phyloP scores from a whole-genome alignment of 1,140 invertebrate species.

The Gonioctena quinquepunctata region DNA sequence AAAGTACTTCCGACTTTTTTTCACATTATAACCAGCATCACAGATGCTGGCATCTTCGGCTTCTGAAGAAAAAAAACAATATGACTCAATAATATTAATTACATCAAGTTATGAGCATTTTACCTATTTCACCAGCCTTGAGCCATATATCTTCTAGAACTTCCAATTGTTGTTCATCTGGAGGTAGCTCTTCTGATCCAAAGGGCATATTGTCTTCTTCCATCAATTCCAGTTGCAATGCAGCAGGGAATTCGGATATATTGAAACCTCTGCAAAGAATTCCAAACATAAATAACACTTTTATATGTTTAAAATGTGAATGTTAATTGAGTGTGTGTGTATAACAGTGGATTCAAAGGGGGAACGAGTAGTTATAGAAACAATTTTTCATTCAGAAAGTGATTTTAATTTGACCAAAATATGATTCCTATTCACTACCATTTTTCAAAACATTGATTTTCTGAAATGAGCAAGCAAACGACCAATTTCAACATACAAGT shows the following conservation, averaged over 20 bases:
- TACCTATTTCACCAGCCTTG: constrained; percentile 79
- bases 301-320: no score
- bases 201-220: constrained; percentile 55
- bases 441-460: no score
- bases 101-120: constrained; percentile 10
- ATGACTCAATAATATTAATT: background rate
- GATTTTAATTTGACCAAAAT: no score
- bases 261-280: constrained; percentile 31
- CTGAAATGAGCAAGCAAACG: no score
- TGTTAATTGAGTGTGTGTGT: no score
- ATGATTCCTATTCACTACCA: no score
- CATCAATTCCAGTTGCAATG: constrained; percentile 56
- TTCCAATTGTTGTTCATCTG: constrained; percentile 75
- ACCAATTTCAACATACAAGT: no score
- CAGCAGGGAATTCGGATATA: constrained; percentile 48
- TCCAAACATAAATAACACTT: no score
- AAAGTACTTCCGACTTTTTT: constrained; percentile 38
- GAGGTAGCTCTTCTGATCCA: constrained; percentile 54
- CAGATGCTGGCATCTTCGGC: constrained; percentile 59
- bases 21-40: constrained; percentile 62
- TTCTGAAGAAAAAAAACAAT: constrained; percentile 48
- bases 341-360: no score
- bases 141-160: constrained; percentile 80
- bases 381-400: no score
- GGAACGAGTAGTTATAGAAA: no score